Base-by-base conservation (phyloP, 2,797 vertebrate genomes). In the Tadarida brasiliensis region DNA sequence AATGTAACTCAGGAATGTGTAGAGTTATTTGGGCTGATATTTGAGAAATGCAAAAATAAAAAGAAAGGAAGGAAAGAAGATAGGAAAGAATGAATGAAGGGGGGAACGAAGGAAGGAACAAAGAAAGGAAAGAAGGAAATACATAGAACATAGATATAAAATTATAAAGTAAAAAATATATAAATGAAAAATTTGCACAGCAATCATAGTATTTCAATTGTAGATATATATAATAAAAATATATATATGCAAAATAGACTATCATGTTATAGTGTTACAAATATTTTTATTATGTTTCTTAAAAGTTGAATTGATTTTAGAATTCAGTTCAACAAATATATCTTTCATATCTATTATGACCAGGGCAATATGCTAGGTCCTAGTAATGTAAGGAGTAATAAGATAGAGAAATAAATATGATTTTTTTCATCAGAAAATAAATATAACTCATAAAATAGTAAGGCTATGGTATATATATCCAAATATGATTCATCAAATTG, bases 401-500 rank as follows among this genome's bases (percentile, higher is more conserved):
- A 80, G 68, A 89, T 33, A 70, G n/a, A 39, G 2, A 59, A 87
- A 49, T 71, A 77, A 81, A 49, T 81, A 20, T 8, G 30, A 35
- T 67, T 28, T 0, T 82, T 93, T 77, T 76, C 2, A 12, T 73
- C 9, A 94, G 85, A 54, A 39, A 28, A 83, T 77, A 84, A 84
- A 76, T 57, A 87, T 63, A 22, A 51, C 70, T 74, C 22, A 91
- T 87, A 87, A 82, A 92, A 87, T 70, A 90, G 2, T 73, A 70
- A 65, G 3, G 5, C 3, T 57, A 92, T 14, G 5, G 0, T 54
- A 85, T 63, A 17, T 80, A 54, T 54, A 39, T 19, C 14, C 8
- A 90, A 84, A 77, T 49, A 93, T 63, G 33, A 49, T 54, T 83
- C 11, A 89, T 80, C 92, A 86, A 92, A 84, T 51, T 54, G 2